Base-by-base conservation (phyloP, 1,140 invertebrate species). In the Temnothorax curvispinosus region DNA sequence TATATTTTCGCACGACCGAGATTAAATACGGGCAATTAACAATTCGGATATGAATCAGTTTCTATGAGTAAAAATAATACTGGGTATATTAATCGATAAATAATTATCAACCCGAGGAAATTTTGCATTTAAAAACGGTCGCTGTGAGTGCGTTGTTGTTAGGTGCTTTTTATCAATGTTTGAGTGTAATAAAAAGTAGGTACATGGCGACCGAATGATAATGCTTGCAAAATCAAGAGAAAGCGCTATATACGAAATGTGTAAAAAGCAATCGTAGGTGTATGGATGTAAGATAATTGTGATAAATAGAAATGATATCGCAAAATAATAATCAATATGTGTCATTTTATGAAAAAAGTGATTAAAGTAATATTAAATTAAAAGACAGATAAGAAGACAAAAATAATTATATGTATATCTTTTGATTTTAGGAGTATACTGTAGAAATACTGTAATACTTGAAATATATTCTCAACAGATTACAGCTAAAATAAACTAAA, bases 21-120 rank as follows among this genome's bases (percentile, higher is more conserved):
- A 92, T 93, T 93, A 92, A 92, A 89, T 92, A 93, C 91, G 85
- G 11, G 21, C 11, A 9, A 65, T 65, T 58, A 38, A 44, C 0
- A 3, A 44, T 58, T 13, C 11, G 6, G 11, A 7, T 15, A 38
- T 4, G 15, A 56, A 74, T 58, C 6, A 62, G 9, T 32, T n/a
- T 5, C 18, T 27, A 52, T 50, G 11, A n/a, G 9, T 47, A 72
- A 71, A 78, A 32, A 64, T 38, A 82, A 52, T 41, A 2, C 8
- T 32, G 11, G 62, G 5, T 18, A 32, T 27, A 64, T 52, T 35
- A 38, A 65, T 60, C 1, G 3, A 38, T 58, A 27, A 47, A 38
- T 58, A 27, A 47, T 38, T 74, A 41, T 7, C 3, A 38, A 15
- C 1, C 9, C 18, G 1, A 56, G 41, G 6, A 75, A 32, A 35